Base-by-base conservation (phyloP, 2,797 vertebrate species). In the Ctenopoma multispine region DNA sequence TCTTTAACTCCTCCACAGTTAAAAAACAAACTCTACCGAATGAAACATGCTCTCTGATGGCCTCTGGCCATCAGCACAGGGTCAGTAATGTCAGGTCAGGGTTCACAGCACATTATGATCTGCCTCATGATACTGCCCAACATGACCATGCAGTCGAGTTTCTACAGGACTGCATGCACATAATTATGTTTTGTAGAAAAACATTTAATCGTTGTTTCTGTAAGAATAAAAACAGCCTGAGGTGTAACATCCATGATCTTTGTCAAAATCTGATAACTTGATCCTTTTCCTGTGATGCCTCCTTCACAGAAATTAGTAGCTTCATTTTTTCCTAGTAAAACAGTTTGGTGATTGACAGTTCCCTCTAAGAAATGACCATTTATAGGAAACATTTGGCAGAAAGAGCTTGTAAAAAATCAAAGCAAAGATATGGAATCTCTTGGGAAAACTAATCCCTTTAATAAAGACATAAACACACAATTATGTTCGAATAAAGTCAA, bases 11-110 rank as follows among this genome's bases (percentile, higher is more conserved):
- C 77, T 81, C 73, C 72, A 71, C 63, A 14, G 81, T 50, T 77
- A 48, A 47, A 87, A 90, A 92, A 90, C 83, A 90, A 90, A 89
- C 59, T 61, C 40, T 57, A 44, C 63, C 54, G 12, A 65, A 7
- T 86, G 77, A 88, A 84, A 87, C 36, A 72, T 75, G 73, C 75
- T 83, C 87, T 80, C 56, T 21, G 56, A 36, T 72, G 86, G 83
- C 83, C 80, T 66, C 64, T 63, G 67, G 62, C 67, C 75, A 79
- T 87, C 87, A 90, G 11, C 64, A 76, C 10, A 21, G 81, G 79
- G 83, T 85, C 84, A 85, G 48, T 18, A 53, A 31, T 80, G 79
- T 82, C 60, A 49, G 70, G 74, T 87, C 86, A 77, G 60, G 54
- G 79, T 67, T 85, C 82, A 78, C 27, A 17, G 55, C 53, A 41